Base-by-base conservation (phyloP, 1,140 invertebrate species). In the Drosophila ficusphila region DNA sequence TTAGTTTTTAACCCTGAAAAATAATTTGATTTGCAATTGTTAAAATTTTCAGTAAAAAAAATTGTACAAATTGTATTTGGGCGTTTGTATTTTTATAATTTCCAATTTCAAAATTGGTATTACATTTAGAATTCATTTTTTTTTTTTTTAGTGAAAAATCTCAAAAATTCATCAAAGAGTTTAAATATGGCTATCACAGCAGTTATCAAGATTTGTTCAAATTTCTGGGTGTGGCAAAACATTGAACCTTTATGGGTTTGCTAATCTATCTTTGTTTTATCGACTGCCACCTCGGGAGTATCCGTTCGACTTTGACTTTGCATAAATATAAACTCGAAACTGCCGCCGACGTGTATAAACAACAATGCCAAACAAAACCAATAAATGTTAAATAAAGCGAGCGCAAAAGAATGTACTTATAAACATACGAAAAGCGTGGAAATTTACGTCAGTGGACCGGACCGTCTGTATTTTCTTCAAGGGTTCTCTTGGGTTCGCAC, bases 341-440 rank as follows among this genome's bases (percentile, higher is more conserved):
- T 68, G 60, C 44, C 58, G 60, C 58, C 58, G 18, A 19, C 42
- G 71, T 70, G 14, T 74, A 62, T 79, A 70, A 79, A 79, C 76
- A 79, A 58, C 41, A 79, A 69, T 78, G 76, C 56, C 76, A 79
- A 75, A 79, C 76, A 79, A 76, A 82, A 68, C 79, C 78, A 77
- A 82, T 82, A 77, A 82, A 82, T 76, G 67, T 81, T 72, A 76
- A 81, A 82, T 73, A 73, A 79, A 58, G 49, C 72, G 56, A 72
- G 51, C 60, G 39, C 23, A 67, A 33, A 47, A 38, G 51, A 53
- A 67, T 46, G 7, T 46, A 67, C 47, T 36, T 68, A 14, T 52
- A 68, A 67, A 53, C 62, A 65, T 44, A 11, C 21, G 29, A 49
- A 67, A 61, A 67, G 44, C 29, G 23, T 65, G 58, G 54, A 81